Conservation (phyloP, 2,797 vertebrate genomes). For the Pseudocheirus occidentalis region DNA sequence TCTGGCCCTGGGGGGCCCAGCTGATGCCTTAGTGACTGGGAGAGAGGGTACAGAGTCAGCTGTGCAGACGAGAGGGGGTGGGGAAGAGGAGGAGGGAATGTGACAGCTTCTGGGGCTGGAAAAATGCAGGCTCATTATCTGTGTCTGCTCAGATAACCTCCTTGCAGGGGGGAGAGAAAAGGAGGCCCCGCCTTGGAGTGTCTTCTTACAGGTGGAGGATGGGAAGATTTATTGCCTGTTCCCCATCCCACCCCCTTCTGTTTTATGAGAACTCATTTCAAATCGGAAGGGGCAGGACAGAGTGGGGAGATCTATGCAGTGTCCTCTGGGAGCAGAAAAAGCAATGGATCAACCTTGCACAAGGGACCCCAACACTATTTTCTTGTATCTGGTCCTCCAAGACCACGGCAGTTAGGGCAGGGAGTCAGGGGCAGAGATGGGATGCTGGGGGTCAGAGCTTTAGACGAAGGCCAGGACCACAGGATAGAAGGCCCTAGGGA, state of each 20-base stretch:
- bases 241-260: not conserved
- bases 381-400: not conserved
- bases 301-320: rapidly evolving
- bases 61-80: not conserved
- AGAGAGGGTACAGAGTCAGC: constrained; percentile 29
- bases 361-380: not conserved
- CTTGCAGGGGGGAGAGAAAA: not conserved
- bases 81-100: constrained; percentile 27
- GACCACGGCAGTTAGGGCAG: not conserved
- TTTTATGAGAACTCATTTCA: not conserved
- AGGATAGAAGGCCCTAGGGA: not conserved
- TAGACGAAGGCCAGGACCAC: rapidly evolving
- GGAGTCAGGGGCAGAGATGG: not conserved
- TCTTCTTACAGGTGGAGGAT: not conserved
- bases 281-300: not conserved
- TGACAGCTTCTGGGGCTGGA: constrained; percentile 56
- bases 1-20: not conserved
- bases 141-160: not conserved
- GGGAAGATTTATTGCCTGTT: not conserved
- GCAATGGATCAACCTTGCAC: no score
- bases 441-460: not conserved
- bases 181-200: no score
- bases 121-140: constrained; percentile 62
- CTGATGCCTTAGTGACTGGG: constrained; percentile 24
- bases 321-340: no score